Evolutionary conservation across 1,140 invertebrate species (phyloP).

Genomic region (Lasioglossum albipes): DNA sequence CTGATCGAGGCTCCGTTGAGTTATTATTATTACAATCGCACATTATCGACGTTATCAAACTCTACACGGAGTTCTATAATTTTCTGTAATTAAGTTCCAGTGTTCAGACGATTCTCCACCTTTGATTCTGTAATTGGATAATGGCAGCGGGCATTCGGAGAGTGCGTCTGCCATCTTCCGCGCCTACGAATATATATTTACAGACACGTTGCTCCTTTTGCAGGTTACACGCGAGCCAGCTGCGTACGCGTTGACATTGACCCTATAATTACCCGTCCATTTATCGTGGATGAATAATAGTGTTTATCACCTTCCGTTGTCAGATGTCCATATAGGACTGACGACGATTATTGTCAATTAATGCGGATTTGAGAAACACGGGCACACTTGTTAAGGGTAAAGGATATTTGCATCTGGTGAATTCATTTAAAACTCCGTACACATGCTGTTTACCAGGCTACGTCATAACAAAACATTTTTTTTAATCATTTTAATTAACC

Average conservation of each 20-base stretch:
- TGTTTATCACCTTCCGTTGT: slow-evolving; percentile 9
- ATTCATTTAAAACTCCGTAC: neutral
- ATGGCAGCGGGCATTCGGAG: slow-evolving; percentile 6
- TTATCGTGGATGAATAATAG: neutral
- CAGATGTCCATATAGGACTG: neutral
- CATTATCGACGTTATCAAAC: neutral
- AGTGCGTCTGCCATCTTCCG: neutral
- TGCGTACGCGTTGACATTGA: slow-evolving; percentile 5
- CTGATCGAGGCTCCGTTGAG: neutral
- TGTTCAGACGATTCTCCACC: neutral
- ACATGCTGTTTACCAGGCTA: too few species aligned
- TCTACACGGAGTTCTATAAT: neutral
- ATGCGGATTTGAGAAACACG: too few species aligned
- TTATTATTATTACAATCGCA: neutral
- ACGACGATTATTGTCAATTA: neutral
- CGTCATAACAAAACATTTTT: too few species aligned
- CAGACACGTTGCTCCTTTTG: neutral
- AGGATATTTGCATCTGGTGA: too few species aligned
- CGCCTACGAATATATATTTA: slow-evolving; percentile 17
- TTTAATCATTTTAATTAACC: too few species aligned
- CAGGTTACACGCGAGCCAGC: neutral
- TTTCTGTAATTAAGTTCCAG: slow-evolving; percentile 5
- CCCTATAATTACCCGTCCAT: slow-evolving; percentile 21
- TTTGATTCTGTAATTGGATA: slow-evolving; percentile 31
- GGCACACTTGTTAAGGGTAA: too few species aligned